These are phyloP conservation scores for Pipa parva DNA, from an alignment of 2,113 vertebrate species.

Conservation along the genomic window DNA sequence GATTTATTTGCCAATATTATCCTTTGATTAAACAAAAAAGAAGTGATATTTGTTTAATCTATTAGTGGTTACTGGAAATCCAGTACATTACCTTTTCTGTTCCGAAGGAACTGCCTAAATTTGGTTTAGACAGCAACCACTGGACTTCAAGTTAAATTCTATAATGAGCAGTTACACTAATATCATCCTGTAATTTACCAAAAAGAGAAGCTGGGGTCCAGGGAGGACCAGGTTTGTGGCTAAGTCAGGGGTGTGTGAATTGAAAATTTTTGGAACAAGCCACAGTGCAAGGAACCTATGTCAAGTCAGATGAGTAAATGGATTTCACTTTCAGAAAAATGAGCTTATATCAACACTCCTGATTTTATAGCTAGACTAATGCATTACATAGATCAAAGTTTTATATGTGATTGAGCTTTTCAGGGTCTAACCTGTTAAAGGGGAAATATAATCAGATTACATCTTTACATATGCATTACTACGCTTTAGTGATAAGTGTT, in stretches of 20 bases:
- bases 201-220: not conserved
- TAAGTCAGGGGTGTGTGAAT: not conserved
- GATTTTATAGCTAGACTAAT: too few relatives aligned
- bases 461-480: too few relatives aligned
- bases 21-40: not conserved
- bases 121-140: conserved; percentile 9
- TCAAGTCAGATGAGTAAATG: too few relatives aligned
- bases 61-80: conserved; percentile 9
- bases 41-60: conserved; percentile 14
- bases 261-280: not conserved
- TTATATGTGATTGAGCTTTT: too few relatives aligned
- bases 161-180: conserved; percentile 18
- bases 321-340: too few relatives aligned
- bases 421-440: too few relatives aligned
- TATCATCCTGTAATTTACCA: conserved; percentile 13
- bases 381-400: too few relatives aligned
- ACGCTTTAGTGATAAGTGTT: too few relatives aligned
- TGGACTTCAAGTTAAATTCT: conserved; percentile 3
- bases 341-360: too few relatives aligned
- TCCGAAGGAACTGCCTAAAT: conserved; percentile 1
- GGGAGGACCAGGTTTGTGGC: conserved; percentile 11
- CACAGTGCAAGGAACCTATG: not conserved
- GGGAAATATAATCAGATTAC: too few relatives aligned
- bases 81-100: not conserved
- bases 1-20: not conserved